Evolutionary conservation across 2,113 vertebrate genomes (phyloP).

Genomic region (Channa argus): DNA sequence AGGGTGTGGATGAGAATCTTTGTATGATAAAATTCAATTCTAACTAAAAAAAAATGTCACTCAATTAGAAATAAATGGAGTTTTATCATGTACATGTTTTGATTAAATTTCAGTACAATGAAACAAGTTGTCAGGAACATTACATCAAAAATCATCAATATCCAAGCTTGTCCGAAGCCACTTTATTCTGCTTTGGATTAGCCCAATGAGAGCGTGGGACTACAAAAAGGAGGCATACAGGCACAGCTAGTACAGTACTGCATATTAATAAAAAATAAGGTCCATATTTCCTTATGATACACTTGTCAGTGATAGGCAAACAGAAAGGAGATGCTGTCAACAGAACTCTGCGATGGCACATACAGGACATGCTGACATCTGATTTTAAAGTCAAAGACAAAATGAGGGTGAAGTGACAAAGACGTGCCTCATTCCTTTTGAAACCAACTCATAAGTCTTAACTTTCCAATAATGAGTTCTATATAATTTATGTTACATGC

Average conservation of each 20-base stretch:
- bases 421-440: constrained; percentile 10
- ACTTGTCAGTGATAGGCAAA: constrained; percentile 23
- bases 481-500: constrained; percentile 47
- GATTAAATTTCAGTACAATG: neutral
- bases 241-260: constrained; percentile 63
- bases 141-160: neutral
- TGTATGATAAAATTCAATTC: neutral
- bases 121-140: neutral
- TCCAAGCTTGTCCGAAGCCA: constrained; percentile 39
- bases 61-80: constrained; percentile 20
- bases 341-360: constrained; percentile 29
- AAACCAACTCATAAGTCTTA: neutral
- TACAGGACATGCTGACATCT: neutral
- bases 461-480: constrained; percentile 21
- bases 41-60: neutral
- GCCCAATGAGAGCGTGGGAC: constrained; percentile 20
- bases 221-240: constrained; percentile 54
- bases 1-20: neutral
- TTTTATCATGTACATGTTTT: neutral
- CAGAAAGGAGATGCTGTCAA: neutral
- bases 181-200: constrained; percentile 69
- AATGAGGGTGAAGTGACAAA: constrained; percentile 9
- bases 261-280: constrained; percentile 71
- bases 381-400: constrained; percentile 7
- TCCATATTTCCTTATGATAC: constrained; percentile 61